Base-by-base conservation (phyloP, 2,113 vertebrate genomes). In the Benitochromis conjunctus region DNA sequence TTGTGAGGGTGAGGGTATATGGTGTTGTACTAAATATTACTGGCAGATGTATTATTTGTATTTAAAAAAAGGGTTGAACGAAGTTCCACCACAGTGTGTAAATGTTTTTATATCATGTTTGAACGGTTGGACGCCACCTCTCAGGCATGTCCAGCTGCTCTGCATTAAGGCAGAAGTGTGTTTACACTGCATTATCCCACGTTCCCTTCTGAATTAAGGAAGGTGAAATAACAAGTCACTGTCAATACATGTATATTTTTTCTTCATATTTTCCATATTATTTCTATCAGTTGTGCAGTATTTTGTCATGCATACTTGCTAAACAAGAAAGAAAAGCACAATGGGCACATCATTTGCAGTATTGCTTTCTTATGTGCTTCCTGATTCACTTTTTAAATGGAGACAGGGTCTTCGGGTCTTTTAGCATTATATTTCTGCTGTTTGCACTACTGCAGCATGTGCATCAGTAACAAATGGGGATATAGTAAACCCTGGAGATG, bases 331-430 rank as follows among this genome's bases (percentile, higher is more conserved):
- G 80, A n/a, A 19, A 7, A 12, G 21, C 41, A 53, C 29, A 8
- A 24, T 78, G 51, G 51, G 84, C 93, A 91, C 36, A 41, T 66
- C 34, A 82, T 85, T 88, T 91, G 86, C 81, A 69, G 80, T 57
- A 77, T 92, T 88, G 80, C 36, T 81, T 90, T 85, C 43, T 66
- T 77, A 10, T 86, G 24, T 2, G 55, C 82, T 92, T 93, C 85
- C 85, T 85, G 87, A 92, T 64, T 93, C 89, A 86, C 91, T 95
- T 95, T 83, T 88, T 86, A 81, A 86, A 82, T 81, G 69, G 36
- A 85, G 41, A 81, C 51, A 10, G 16, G 34, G 12, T 57, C 54
- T 82, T 78, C 56, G 6, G n/a, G 31, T 43, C 55, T 58, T 84
- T 56, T 77, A 26, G 51, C 14, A 51, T 58, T 60, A 24, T 16